Evolutionary conservation across 2,797 vertebrate species (phyloP), one percentile per base, ranked within the genome.

Genomic region (Dendrocincla fuliginosa): DNA sequence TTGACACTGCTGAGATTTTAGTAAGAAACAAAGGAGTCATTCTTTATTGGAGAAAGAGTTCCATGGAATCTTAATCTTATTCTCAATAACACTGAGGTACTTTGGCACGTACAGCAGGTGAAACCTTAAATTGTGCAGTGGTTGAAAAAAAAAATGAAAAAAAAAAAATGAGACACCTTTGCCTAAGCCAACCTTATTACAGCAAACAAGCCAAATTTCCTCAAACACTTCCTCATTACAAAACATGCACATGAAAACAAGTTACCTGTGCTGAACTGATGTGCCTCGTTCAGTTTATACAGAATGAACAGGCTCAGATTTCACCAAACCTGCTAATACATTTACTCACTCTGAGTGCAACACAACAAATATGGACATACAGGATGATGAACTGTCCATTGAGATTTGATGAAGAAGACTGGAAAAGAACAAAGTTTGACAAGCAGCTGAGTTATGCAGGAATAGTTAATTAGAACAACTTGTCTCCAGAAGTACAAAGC

Each of bases 401-500:
- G 93, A 87, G 78, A 89, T 61, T 53, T 71, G 27, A 80, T 80
- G 61, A 87, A 90, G 81, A 90, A 24, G 69, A 68, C 71, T 87
- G 70, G 75, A 79, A 87, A 93, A 86, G 50, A 95, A 77, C 22
- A 20, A 76, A 53, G 49, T 82, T 70, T 92, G 75, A 83, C 78
- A 93, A 87, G 57, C 1, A 5, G 22, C 52, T 80, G 71, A 77
- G 37, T 90, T 93, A 77, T 75, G 68, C 5, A 6, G 39, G 37
- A 89, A 78, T 37, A 87, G 35, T 80, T 89, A 95, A 90, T 93
- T 82, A 67, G 87, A 96, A 77, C 22, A 55, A 77, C 46, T 87
- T 79, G 73, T 69, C 60, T 94, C 68, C 63, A 84, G 59, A 95
- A 87, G 52, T 85, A 78, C 46, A 94, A 92, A 96, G 42, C 61